Evolutionary conservation across 2,888 invertebrate species (phyloP).

Genomic region (Sarcophaga rosellei): DNA sequence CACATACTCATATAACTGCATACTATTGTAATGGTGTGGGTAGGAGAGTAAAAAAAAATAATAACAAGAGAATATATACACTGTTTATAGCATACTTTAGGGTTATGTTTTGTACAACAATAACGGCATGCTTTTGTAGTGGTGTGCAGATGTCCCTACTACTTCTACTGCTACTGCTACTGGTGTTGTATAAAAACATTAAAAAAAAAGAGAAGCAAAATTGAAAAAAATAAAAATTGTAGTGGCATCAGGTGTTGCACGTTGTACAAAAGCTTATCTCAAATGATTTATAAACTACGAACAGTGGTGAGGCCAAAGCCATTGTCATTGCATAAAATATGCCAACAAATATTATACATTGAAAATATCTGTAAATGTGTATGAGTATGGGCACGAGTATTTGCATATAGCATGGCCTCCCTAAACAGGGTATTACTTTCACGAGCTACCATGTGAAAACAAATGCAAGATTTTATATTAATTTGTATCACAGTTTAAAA

Average conservation of each 20-base stretch:
- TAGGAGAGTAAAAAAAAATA: slow-evolving; percentile 9
- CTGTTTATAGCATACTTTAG: slow-evolving; percentile 26
- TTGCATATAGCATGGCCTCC: neutral
- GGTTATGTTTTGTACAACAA: neutral
- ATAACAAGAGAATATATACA: slow-evolving; percentile 18
- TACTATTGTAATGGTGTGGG: neutral
- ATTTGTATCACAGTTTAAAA: neutral
- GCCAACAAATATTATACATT: slow-evolving; percentile 69
- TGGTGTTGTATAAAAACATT: slow-evolving; percentile 17
- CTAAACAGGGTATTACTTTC: slow-evolving; percentile 1
- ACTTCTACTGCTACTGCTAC: slow-evolving; percentile 36
- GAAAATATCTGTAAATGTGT: neutral
- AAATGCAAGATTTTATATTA: neutral
- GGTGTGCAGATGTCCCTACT: slow-evolving; percentile 17
- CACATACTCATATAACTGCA: slow-evolving; percentile 11
- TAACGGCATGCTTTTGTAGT: neutral
- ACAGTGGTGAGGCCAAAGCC: slow-evolving; percentile 78
- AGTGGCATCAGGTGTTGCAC: slow-evolving; percentile 79
- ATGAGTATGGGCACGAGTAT: neutral
- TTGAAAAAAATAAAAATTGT: slow-evolving; percentile 23
- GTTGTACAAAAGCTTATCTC: slow-evolving; percentile 79
- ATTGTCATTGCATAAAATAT: slow-evolving; percentile 80
- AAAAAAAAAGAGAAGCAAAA: slow-evolving; percentile 41
- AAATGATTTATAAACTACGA: slow-evolving; percentile 80
- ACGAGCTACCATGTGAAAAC: neutral